Conservation (phyloP, 2,113 vertebrate species). For the Sebastes fasciatus region DNA sequence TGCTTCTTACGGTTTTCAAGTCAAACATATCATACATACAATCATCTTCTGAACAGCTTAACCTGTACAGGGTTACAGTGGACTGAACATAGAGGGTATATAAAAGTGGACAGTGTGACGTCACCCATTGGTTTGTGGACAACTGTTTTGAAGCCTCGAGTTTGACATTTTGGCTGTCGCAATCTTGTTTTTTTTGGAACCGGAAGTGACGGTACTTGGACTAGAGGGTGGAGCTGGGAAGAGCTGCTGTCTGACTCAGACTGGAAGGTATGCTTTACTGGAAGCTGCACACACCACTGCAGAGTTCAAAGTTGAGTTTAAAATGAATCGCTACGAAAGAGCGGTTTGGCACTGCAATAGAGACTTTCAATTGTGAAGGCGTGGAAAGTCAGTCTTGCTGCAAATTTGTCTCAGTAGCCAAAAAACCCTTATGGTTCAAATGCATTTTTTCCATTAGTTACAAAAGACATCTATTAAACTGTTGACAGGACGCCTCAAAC, state of each 20-base stretch:
- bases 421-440: background rate
- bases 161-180: no score
- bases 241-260: constrained; percentile 17
- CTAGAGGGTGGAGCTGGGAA: background rate
- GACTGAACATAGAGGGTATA: background rate
- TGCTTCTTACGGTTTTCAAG: background rate
- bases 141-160: no score
- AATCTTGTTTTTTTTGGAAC: no score
- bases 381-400: background rate
- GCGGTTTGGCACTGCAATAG: background rate
- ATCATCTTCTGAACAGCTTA: background rate
- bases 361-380: background rate
- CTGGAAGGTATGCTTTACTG: constrained; percentile 27
- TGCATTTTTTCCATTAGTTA: background rate
- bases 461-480: background rate
- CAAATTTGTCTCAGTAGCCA: background rate
- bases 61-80: background rate
- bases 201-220: no score
- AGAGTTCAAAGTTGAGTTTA: constrained; percentile 3
- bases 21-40: background rate
- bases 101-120: no score
- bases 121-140: no score
- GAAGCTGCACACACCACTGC: background rate
- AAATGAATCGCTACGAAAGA: background rate
- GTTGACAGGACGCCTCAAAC: background rate